Evolutionary conservation across 2,888 invertebrate genomes (phyloP).

Genomic region (Drosophila ustulata): DNA sequence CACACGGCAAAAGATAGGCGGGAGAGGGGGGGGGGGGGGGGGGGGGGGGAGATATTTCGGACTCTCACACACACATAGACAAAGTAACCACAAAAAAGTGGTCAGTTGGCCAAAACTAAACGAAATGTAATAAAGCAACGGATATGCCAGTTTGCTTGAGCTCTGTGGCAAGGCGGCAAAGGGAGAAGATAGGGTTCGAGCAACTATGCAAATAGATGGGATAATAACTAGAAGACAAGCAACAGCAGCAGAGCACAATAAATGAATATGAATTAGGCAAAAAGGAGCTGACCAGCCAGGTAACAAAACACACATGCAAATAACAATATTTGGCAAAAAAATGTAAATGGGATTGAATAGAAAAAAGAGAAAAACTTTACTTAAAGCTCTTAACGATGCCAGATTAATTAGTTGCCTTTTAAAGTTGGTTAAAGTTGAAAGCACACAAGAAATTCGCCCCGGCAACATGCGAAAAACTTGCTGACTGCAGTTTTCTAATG

Average conservation of each 20-base stretch:
- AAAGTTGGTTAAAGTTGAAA: not conserved
- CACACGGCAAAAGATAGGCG: not conserved
- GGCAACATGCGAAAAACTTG: not conserved
- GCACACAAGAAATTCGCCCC: not conserved
- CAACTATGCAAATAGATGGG: constrained; percentile 50
- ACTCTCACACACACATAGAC: constrained; percentile 40
- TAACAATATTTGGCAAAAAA: not conserved
- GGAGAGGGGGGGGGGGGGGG: constrained; percentile 8
- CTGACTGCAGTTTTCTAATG: constrained; percentile 31
- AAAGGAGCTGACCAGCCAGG: constrained; percentile 28
- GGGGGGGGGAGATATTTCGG: constrained; percentile 13
- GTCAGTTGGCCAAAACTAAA: constrained; percentile 80
- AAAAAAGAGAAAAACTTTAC: not conserved
- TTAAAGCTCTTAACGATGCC: not conserved
- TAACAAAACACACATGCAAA: constrained; percentile 5
- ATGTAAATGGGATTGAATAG: not conserved
- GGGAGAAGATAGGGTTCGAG: not conserved
- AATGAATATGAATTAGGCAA: constrained; percentile 77
- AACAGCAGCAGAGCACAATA: constrained; percentile 56
- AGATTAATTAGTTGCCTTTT: constrained; percentile 3
- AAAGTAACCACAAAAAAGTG: constrained; percentile 78
- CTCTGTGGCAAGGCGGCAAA: constrained; percentile 24
- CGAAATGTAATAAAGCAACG: constrained; percentile 79
- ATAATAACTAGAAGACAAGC: constrained; percentile 37
- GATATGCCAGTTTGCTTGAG: constrained; percentile 75